Percentiles rank a stretch among this genome's conserved stretches.
phyloP scores from a whole-genome alignment of 2,113 vertebrate species.

The Colistium nudipinnis region DNA sequence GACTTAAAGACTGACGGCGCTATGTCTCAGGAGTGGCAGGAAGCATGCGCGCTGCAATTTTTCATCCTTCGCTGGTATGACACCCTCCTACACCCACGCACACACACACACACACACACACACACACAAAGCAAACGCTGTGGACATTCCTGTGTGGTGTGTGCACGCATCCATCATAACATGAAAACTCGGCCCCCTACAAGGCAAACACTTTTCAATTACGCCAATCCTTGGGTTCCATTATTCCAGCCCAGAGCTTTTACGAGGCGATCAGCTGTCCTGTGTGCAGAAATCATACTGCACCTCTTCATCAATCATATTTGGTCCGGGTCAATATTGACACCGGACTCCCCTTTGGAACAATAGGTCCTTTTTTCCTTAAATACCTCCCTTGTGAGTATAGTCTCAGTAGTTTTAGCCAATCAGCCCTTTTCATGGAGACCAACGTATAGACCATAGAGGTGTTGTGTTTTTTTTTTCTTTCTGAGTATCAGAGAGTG shows the following conservation, averaged over 20 bases:
- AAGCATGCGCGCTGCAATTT: not conserved
- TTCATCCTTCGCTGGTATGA: not conserved
- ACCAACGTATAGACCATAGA: too few species aligned
- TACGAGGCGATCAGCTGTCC: not conserved
- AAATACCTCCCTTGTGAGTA: constrained; percentile 14
- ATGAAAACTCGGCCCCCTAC: not conserved
- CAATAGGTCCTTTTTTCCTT: constrained; percentile 32
- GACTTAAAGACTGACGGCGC: not conserved
- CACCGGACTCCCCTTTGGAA: constrained; percentile 11
- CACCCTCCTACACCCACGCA: not conserved
- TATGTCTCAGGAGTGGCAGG: not conserved
- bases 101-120: not conserved
- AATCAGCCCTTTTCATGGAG: too few species aligned
- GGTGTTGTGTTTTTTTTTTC: too few species aligned
- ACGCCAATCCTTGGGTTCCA: not conserved
- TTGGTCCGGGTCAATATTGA: not conserved
- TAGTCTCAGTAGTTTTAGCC: constrained; percentile 16
- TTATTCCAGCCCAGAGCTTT: not conserved
- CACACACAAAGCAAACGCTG: not conserved
- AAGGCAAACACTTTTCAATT: not conserved
- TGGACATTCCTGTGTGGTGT: not conserved
- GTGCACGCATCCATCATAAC: not conserved
- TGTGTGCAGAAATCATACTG: not conserved
- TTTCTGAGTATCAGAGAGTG: too few species aligned
- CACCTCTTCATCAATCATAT: constrained; percentile 3